Base-by-base conservation (phyloP, 2,113 vertebrate species). In the Galeopterus variegatus region DNA sequence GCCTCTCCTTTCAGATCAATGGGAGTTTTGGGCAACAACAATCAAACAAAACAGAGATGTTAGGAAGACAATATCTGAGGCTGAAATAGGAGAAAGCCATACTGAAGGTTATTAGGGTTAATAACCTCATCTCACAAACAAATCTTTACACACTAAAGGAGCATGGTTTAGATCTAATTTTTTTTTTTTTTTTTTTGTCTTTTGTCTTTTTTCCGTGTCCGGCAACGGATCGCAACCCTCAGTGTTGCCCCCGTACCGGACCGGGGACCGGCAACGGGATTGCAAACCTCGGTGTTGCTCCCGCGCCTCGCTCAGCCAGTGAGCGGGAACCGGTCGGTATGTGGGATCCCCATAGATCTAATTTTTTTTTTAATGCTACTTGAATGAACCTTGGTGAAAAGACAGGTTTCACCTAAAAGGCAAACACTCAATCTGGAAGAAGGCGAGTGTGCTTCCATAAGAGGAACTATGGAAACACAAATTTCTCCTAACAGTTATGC, bases 291-390 rank as follows among this genome's bases (percentile, higher is more conserved):
- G n/a, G n/a, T n/a, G n/a, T n/a, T n/a, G n/a, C n/a, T n/a, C n/a
- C n/a, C n/a, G n/a, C n/a, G n/a, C n/a, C n/a, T n/a, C n/a, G n/a
- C n/a, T n/a, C n/a, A n/a, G n/a, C n/a, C n/a, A n/a, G n/a, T n/a
- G n/a, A n/a, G n/a, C n/a, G n/a, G n/a, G n/a, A n/a, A n/a, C n/a
- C n/a, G n/a, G n/a, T n/a, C n/a, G n/a, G n/a, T n/a, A n/a, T n/a
- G n/a, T n/a, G n/a, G n/a, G n/a, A n/a, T n/a, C n/a, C n/a, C n/a
- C n/a, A n/a, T n/a, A n/a, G n/a, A n/a, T n/a, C 85, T 69, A 88
- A 94, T 88, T 89, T 56, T 93, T 69, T 64, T 86, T 72, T 15
- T 84, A 93, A 79, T 58, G 54, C 28, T 88, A 69, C 64, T 88
- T 67, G 28, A 83, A 87, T 45, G 15, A 70, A 67, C 28, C 36